phyloP scores from a whole-genome alignment of 2,113 vertebrate genomes.

The Pagrus major region DNA sequence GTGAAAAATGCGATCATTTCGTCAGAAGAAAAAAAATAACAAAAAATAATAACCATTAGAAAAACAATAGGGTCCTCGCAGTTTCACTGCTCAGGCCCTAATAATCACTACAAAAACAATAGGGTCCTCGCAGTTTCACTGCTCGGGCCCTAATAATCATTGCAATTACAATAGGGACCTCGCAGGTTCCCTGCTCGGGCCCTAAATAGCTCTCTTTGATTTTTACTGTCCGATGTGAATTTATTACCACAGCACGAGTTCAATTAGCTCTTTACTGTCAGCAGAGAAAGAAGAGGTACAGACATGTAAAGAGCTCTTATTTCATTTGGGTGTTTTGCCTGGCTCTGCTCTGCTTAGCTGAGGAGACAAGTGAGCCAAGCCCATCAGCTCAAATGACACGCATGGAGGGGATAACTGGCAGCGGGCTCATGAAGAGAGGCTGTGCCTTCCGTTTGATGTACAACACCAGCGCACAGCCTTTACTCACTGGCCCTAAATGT shows the following conservation, averaged over 20 bases:
- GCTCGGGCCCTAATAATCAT: no score
- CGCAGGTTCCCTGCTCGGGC: no score
- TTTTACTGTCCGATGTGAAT: slow-evolving; percentile 13
- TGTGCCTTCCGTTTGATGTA: slow-evolving; percentile 58
- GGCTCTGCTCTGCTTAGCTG: slow-evolving; percentile 31
- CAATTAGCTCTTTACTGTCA: slow-evolving; percentile 51
- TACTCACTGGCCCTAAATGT: slow-evolving; percentile 42
- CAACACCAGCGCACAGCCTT: slow-evolving; percentile 36
- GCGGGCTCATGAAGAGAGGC: slow-evolving; percentile 19
- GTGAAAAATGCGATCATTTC: no score
- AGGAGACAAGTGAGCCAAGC: slow-evolving; percentile 54
- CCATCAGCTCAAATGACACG: slow-evolving; percentile 70
- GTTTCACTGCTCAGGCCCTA: no score
- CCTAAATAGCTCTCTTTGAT: slow-evolving; percentile 19
- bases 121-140: no score
- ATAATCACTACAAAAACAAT: no score
- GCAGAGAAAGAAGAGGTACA: slow-evolving; percentile 23
- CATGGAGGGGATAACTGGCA: slow-evolving; percentile 59
- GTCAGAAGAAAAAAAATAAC: no score
- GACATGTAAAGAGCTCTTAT: slow-evolving; percentile 44
- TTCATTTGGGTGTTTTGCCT: slow-evolving; percentile 42
- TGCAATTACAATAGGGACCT: no score
- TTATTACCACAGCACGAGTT: slow-evolving; percentile 24
- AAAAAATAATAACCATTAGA: no score
- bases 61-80: no score